These are phyloP conservation scores for Steinernema hermaphroditum DNA, from an alignment of 2,888 invertebrate species.

Conservation along the genomic window DNA sequence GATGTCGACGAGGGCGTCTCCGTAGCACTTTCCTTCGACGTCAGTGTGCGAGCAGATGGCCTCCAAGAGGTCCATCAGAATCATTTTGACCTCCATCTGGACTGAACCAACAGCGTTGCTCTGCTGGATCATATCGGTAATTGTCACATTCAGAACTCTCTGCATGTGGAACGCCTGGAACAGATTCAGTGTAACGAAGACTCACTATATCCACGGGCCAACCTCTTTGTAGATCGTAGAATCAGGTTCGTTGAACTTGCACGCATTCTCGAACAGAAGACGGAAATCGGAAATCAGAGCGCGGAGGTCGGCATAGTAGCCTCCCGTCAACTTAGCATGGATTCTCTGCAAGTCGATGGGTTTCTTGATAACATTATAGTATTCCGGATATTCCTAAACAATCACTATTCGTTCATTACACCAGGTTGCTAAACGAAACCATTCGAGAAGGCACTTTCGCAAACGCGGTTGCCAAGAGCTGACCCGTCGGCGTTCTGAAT, in stretches of 20 bases:
- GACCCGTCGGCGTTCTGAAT: constrained; percentile 13
- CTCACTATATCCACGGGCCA: too few relatives aligned
- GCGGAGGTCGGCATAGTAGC: constrained; percentile 38
- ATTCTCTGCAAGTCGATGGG: constrained; percentile 96
- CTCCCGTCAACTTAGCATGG: constrained; percentile 68
- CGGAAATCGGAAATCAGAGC: constrained; percentile 57
- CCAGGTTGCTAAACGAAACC: constrained; percentile 31
- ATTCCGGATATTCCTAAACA: constrained; percentile 85
- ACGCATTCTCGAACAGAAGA: constrained; percentile 94
- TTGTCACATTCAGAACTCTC: constrained; percentile 80
- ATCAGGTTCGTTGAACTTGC: constrained; percentile 94
- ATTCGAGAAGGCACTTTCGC: constrained; percentile 87
- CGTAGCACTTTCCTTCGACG: constrained; percentile 91
- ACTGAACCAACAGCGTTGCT: constrained; percentile 69
- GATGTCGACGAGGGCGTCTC: constrained; percentile 90
- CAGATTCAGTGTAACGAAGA: too few relatives aligned
- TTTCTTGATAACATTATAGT: constrained; percentile 92
- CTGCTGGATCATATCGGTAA: constrained; percentile 16
- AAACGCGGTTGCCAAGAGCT: constrained; percentile 87
- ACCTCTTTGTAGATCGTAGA: constrained; percentile 79
- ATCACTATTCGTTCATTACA: constrained; percentile 37
- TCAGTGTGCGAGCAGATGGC: constrained; percentile 91
- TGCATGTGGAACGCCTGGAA: constrained; percentile 67
- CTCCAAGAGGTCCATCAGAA: constrained; percentile 86
- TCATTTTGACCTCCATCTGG: constrained; percentile 83